Evolutionary conservation across 2,797 vertebrate genomes (phyloP).

Genomic region (Platyrinchus mystaceus): DNA sequence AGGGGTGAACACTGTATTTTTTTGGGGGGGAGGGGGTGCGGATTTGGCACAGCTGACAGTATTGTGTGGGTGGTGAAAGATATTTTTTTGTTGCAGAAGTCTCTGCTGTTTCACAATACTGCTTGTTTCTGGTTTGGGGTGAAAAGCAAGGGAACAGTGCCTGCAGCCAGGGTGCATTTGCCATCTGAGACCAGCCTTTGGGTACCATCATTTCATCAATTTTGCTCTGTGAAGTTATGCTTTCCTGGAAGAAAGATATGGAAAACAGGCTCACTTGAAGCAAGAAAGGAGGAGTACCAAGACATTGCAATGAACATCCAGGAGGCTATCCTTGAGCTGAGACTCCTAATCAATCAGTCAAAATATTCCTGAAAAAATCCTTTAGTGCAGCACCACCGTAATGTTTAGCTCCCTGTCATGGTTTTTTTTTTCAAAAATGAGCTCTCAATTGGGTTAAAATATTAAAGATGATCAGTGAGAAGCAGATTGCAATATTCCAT

Average conservation of each 20-base stretch:
- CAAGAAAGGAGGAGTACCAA: not conserved
- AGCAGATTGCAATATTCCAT: not conserved
- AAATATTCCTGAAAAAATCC: not conserved
- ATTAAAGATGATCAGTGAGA: not conserved
- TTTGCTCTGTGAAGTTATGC: not conserved
- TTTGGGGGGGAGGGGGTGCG: fast-evolving
- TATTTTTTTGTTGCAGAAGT: not conserved
- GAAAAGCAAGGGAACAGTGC: not conserved
- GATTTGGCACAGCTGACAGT: not conserved
- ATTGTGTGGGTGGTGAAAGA: not conserved
- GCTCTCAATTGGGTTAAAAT: not conserved
- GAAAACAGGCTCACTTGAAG: not conserved
- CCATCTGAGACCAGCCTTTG: not conserved
- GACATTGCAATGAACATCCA: not conserved
- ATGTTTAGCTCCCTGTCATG: not conserved
- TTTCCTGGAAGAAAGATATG: not conserved
- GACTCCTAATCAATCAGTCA: not conserved
- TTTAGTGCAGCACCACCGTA: not conserved
- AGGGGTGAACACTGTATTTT: not conserved
- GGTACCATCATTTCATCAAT: not conserved
- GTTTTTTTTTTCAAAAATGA: not conserved
- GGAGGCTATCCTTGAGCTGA: not conserved
- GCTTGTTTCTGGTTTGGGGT: slow-evolving; percentile 7
- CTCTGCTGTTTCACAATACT: slow-evolving; percentile 10
- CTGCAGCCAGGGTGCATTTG: not conserved